These are phyloP conservation scores for Sebastes diaconus DNA, from an alignment of 2,797 vertebrate species.

Conservation along the genomic window DNA sequence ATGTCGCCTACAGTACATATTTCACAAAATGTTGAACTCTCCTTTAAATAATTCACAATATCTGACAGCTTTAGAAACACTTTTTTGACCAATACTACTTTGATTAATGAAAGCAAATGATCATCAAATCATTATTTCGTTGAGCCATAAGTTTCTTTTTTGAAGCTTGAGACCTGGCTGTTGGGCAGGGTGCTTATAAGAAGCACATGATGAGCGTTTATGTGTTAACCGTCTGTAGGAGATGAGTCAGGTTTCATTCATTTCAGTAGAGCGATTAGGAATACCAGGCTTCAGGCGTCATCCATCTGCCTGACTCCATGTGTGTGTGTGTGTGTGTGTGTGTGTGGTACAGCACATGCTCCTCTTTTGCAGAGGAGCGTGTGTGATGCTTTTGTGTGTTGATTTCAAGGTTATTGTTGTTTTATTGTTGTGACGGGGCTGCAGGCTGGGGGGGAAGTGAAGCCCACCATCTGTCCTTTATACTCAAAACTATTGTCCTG, in stretches of 20 bases:
- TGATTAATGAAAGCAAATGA: background rate
- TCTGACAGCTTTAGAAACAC: background rate
- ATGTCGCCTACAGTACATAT: no score
- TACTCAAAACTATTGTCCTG: conserved; percentile 66
- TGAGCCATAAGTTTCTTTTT: rapidly evolving
- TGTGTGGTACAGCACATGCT: conserved; percentile 43
- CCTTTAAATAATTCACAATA: no score
- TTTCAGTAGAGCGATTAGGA: background rate
- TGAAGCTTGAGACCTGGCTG: rapidly evolving
- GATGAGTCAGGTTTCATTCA: conserved; percentile 9
- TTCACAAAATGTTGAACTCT: no score
- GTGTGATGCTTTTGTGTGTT: conserved; percentile 64
- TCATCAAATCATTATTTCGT: background rate
- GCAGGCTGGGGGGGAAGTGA: conserved; percentile 45
- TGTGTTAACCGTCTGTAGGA: background rate
- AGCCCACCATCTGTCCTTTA: conserved; percentile 76
- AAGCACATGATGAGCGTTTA: background rate
- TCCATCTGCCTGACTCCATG: conserved; percentile 27
- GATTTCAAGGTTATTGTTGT: conserved; percentile 64
- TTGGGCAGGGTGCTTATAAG: background rate
- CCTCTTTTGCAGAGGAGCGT: conserved; percentile 19
- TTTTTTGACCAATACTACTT: background rate
- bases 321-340: conserved; percentile 37
- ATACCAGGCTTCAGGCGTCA: conserved; percentile 12
- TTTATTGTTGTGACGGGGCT: conserved; percentile 59